phyloP scores from a whole-genome alignment of 2,888 invertebrate species.

The Achlya flavicornis region DNA sequence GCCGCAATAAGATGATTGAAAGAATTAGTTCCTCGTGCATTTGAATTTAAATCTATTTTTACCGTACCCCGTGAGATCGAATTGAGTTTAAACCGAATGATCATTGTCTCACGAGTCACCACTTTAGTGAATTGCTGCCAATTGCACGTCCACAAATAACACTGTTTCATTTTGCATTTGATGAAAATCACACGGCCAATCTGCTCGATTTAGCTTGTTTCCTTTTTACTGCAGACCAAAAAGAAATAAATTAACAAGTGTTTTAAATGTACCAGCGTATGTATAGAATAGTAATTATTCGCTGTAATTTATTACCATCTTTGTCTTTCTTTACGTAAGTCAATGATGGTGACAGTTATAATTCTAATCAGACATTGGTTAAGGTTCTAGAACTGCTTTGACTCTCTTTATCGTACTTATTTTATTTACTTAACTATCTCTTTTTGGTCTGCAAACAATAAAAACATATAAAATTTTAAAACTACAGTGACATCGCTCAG shows the following conservation, averaged over 20 bases:
- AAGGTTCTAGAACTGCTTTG: too few relatives aligned
- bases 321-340: not conserved
- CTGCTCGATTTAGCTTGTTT: not conserved
- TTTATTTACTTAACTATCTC: not conserved
- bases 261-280: not conserved
- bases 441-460: not conserved
- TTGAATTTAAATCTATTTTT: not conserved
- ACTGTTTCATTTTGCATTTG: too few relatives aligned
- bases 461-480: not conserved
- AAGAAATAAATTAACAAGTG: not conserved
- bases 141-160: not conserved
- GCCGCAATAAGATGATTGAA: too few relatives aligned
- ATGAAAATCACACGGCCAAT: constrained; percentile 1
- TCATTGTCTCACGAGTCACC: not conserved
- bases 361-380: not conserved
- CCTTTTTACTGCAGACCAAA: not conserved
- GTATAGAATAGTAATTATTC: too few relatives aligned
- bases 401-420: too few relatives aligned
- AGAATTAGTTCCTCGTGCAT: too few relatives aligned
- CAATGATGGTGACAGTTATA: not conserved
- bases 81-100: not conserved
- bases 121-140: not conserved
- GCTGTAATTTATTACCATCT: not conserved
- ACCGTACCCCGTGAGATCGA: not conserved
- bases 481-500: not conserved